Conservation (phyloP, 2,113 vertebrate genomes). For the Clupea harengus region DNA sequence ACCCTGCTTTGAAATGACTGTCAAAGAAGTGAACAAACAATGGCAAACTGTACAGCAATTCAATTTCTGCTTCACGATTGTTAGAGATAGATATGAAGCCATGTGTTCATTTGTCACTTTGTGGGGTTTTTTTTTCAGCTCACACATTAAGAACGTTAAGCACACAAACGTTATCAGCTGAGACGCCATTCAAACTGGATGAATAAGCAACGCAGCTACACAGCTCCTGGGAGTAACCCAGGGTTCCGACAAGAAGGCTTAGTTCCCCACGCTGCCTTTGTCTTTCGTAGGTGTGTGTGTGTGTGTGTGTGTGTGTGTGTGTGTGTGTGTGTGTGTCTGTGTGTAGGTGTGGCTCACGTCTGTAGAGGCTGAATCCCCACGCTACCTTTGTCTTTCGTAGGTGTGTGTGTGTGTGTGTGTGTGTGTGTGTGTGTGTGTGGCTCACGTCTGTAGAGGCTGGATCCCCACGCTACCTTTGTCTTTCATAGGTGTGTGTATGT, state of each 20-base stretch:
- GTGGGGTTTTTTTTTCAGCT: not conserved
- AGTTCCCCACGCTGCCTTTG: not conserved
- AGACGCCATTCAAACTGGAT: not conserved
- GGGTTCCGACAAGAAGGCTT: not conserved
- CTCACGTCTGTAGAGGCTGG: no score
- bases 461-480: not conserved
- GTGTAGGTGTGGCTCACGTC: not conserved
- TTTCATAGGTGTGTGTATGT: not conserved
- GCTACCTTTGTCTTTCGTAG: no score
- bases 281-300: not conserved
- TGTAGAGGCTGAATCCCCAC: no score
- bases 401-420: no score
- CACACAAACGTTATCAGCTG: not conserved
- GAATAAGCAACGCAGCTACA: not conserved
- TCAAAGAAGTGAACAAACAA: not conserved
- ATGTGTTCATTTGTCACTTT: not conserved
- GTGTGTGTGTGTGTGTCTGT: not conserved
- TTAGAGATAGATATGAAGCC: not conserved
- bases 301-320: not conserved
- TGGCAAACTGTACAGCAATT: not conserved
- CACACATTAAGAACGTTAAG: not conserved
- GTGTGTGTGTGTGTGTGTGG: no score
- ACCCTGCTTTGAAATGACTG: not conserved
- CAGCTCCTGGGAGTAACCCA: not conserved
- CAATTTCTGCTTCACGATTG: not conserved